These are phyloP conservation scores for Eilema depressum DNA, from an alignment of 2,888 invertebrate genomes.

Conservation along the genomic window DNA sequence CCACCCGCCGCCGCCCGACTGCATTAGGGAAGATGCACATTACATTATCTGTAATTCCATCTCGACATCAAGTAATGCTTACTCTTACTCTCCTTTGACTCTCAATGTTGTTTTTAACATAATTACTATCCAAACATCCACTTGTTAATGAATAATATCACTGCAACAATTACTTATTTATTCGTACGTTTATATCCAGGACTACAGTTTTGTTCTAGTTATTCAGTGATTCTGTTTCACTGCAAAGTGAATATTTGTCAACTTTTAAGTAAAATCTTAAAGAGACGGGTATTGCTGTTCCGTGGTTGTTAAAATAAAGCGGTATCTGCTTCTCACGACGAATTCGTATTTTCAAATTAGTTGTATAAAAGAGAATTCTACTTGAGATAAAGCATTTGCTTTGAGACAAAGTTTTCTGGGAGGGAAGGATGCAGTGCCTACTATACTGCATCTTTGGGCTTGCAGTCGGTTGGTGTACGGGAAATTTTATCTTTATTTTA, in stretches of 20 bases:
- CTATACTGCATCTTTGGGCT: not conserved
- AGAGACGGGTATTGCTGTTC: conserved; percentile 18
- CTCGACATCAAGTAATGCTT: not conserved
- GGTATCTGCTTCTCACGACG: conserved; percentile 25
- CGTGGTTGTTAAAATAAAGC: conserved; percentile 23
- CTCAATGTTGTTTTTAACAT: conserved; percentile 21
- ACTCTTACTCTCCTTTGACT: not conserved
- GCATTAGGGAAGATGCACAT: conserved; percentile 30
- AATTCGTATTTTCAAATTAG: conserved; percentile 39
- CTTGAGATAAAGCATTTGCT: conserved; percentile 38
- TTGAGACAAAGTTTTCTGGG: conserved; percentile 26
- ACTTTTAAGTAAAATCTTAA: conserved; percentile 22
- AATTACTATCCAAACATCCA: conserved; percentile 23
- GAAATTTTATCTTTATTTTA: not conserved
- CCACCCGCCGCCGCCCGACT: conserved; percentile 20
- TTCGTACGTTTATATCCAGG: not conserved
- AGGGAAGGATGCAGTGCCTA: conserved; percentile 21
- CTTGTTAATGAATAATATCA: conserved; percentile 30
- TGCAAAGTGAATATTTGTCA: conserved; percentile 17
- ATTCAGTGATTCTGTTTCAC: conserved; percentile 27
- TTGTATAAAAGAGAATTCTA: conserved; percentile 32
- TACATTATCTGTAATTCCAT: conserved; percentile 18
- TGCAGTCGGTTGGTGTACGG: not conserved
- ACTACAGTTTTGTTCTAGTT: conserved; percentile 15
- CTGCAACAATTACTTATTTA: conserved; percentile 23